phyloP scores from a whole-genome alignment of 2,797 vertebrate genomes.

The Morus bassanus region DNA sequence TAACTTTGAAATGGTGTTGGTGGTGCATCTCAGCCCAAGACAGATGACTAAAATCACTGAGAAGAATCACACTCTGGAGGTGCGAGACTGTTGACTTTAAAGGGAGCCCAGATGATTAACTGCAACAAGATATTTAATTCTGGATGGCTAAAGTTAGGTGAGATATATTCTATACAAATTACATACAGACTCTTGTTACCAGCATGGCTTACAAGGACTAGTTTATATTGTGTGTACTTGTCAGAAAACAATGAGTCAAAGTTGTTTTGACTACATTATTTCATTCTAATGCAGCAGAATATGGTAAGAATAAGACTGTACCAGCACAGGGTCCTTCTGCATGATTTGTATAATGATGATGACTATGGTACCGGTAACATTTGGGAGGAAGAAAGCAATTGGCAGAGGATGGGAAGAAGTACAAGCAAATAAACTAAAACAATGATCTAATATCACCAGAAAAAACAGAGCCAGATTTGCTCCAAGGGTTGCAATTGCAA shows the following conservation, averaged over 20 bases:
- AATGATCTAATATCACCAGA: constrained; percentile 18
- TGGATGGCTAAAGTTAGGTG: background rate
- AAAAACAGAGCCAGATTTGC: constrained; percentile 28
- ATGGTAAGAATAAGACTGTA: constrained; percentile 25
- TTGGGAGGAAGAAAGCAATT: constrained; percentile 39
- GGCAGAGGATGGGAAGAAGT: constrained; percentile 3
- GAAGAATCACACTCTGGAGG: background rate
- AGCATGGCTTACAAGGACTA: background rate
- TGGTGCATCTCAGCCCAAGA: background rate
- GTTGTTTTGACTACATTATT: constrained; percentile 31
- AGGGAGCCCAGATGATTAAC: background rate
- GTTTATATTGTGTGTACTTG: background rate
- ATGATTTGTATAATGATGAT: constrained; percentile 34
- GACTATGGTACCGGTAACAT: constrained; percentile 38
- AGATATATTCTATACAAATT: background rate
- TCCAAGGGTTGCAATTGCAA: constrained; percentile 40
- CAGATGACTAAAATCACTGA: background rate
- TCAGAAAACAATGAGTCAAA: constrained; percentile 19
- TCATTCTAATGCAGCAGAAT: constrained; percentile 37
- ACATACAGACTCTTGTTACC: background rate
- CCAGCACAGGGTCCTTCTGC: constrained; percentile 16
- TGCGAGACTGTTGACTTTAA: background rate
- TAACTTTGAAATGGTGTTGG: background rate
- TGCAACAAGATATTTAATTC: background rate
- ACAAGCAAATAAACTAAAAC: constrained; percentile 41